These are phyloP conservation scores for Cylloceria caligata DNA, from an alignment of 2,888 invertebrate genomes.

Conservation along the genomic window DNA sequence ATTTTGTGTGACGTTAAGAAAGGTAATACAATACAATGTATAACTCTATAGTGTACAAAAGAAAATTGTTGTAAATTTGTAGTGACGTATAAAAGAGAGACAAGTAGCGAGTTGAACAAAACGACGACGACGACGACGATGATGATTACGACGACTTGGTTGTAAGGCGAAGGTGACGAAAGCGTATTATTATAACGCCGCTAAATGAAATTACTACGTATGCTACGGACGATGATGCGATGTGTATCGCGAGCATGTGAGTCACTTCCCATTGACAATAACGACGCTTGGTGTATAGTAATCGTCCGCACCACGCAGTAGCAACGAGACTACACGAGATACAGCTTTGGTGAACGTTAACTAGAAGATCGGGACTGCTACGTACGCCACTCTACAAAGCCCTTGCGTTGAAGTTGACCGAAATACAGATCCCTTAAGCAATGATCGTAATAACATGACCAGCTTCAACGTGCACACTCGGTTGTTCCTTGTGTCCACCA, in stretches of 20 bases:
- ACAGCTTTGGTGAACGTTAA: constrained; percentile 36
- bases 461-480: background rate
- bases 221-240: constrained; percentile 19
- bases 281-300: constrained; percentile 45
- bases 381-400: background rate
- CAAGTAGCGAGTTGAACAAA: constrained; percentile 50
- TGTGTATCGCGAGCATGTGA: constrained; percentile 45
- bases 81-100: constrained; percentile 41
- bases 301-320: constrained; percentile 13
- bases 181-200: constrained; percentile 63
- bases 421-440: background rate
- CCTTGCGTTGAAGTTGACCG: constrained; percentile 2
- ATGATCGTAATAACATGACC: background rate
- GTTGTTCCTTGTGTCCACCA: background rate
- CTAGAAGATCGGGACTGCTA: constrained; percentile 23
- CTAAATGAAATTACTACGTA: constrained; percentile 65
- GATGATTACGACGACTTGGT: no score
- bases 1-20: constrained; percentile 13
- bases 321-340: background rate
- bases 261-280: constrained; percentile 66
- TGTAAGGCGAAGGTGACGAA: constrained; percentile 55
- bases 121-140: constrained; percentile 40
- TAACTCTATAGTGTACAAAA: background rate
- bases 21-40: background rate
- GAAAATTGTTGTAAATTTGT: background rate